Evolutionary conservation across 2,888 invertebrate genomes (phyloP), one percentile per base, ranked within the genome.

Genomic region (Ophion slaviceki): DNA sequence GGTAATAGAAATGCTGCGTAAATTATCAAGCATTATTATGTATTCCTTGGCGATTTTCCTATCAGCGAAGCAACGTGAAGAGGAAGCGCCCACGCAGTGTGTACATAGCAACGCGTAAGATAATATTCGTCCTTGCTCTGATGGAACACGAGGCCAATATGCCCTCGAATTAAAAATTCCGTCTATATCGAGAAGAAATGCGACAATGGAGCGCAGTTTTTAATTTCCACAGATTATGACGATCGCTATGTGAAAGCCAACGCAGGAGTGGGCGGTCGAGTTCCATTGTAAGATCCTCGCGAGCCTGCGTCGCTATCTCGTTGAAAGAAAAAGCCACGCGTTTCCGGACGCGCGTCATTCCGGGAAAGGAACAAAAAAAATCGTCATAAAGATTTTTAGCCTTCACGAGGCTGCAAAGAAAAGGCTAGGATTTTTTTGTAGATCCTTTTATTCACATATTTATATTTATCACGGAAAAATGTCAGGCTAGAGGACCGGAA

Each of bases 221-320:
- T 64, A 70, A 77, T 82, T 77, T 57, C 28, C n/a, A 2, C 40
- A 77, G 82, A 82, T 82, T 82, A 77, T 17, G 17, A 40, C 20
- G 24, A 71, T 10, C 70, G 53, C 40, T 0, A 40, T 40, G 40
- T 53, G 70, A 53, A 70, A 53, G 20, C 17, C 20, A 53, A 14
- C 5, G 17, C 14, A 17, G 17, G 17, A n/a, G 14, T 53, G 64
- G 20, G 17, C 62, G 17, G 14, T 53, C 17, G 53, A 14, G 17
- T 53, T 17, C 53, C 40, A 8, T 40, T 7, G 17, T 5, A 11
- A 17, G 14, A 11, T 47, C 14, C 10, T 11, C 11, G 47, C 47
- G 10, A 47, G 47, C 47, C 14, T 14, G 47, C 32, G 32, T 4
- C 32, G 47, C 11, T 47, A 11, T 45, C 45, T 32, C 45, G 45